A percentile compares a stretch with the other conserved stretches of the same genome.
phyloP scores from a whole-genome alignment of 2,113 vertebrate genomes.

The Etheostoma spectabile region DNA sequence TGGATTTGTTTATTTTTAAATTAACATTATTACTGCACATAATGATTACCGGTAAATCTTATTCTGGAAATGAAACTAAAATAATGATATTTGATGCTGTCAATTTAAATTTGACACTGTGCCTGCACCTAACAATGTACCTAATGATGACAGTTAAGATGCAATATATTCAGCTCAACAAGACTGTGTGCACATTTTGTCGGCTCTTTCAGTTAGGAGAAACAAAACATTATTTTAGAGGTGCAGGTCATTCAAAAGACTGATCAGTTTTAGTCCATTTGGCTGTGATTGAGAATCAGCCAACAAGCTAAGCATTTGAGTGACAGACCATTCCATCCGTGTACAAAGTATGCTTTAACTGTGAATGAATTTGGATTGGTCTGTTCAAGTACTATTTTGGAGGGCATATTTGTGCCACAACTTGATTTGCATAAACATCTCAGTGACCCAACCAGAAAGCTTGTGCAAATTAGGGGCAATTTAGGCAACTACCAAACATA shows the following conservation, averaged over 20 bases:
- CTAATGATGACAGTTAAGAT: neutral
- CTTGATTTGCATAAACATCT: conserved; percentile 43
- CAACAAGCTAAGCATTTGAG: conserved; percentile 35
- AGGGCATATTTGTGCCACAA: conserved; percentile 28
- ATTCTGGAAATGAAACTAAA: neutral
- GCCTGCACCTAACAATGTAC: neutral
- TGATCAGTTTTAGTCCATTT: conserved; percentile 36
- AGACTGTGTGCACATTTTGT: neutral
- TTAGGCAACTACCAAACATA: conserved; percentile 13
- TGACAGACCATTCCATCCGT: conserved; percentile 48
- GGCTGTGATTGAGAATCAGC: conserved; percentile 23
- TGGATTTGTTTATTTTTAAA: conserved; percentile 10
- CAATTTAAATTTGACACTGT: neutral
- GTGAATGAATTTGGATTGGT: conserved; percentile 24
- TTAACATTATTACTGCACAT: neutral
- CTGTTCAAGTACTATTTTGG: conserved; percentile 27
- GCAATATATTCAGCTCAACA: neutral
- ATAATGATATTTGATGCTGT: neutral
- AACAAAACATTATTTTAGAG: neutral
- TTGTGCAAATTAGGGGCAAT: conserved; percentile 35
- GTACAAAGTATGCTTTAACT: conserved; percentile 44
- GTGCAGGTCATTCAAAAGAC: conserved; percentile 13
- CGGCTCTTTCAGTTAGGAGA: neutral
- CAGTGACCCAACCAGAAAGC: conserved; percentile 14
- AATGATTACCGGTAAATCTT: neutral